Evolutionary conservation across 2,113 vertebrate genomes (phyloP).

Genomic region (Aphyosemion australe): DNA sequence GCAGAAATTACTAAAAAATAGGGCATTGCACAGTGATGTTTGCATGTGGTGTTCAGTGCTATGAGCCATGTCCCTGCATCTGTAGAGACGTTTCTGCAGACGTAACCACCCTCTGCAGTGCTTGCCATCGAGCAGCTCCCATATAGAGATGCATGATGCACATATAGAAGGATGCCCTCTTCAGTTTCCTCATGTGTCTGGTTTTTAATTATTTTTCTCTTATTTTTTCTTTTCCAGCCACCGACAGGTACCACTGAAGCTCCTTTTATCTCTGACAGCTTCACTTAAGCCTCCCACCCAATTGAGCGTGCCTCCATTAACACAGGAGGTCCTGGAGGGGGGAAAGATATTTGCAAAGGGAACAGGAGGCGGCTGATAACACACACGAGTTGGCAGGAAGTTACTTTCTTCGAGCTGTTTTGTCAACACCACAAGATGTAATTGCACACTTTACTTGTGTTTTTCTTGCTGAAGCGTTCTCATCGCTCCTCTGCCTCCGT

Average conservation of each 20-base stretch:
- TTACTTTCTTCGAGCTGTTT: constrained; percentile 61
- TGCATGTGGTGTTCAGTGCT: too few species aligned
- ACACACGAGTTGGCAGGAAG: constrained; percentile 55
- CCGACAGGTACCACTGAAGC: constrained; percentile 39
- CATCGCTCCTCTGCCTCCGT: neutral
- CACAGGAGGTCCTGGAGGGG: constrained; percentile 6
- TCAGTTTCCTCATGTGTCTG: neutral
- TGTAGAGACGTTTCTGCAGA: too few species aligned
- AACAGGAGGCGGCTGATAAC: constrained; percentile 13
- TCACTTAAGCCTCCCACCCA: constrained; percentile 28
- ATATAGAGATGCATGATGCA: too few species aligned
- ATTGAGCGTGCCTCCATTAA: constrained; percentile 31
- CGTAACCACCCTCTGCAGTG: too few species aligned
- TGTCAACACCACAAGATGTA: constrained; percentile 60
- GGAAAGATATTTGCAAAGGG: constrained; percentile 37
- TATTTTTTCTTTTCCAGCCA: neutral
- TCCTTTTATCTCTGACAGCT: constrained; percentile 32
- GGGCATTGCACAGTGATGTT: too few species aligned
- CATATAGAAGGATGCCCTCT: too few species aligned
- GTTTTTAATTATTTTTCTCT: neutral
- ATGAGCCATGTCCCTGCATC: too few species aligned
- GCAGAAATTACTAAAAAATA: too few species aligned
- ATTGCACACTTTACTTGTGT: constrained; percentile 50
- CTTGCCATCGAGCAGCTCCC: too few species aligned
- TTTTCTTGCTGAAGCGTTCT: constrained; percentile 11